Evolutionary conservation across 2,113 vertebrate genomes (phyloP), one percentile per base, ranked within the genome.

Genomic region (Probosciger aterrimus): DNA sequence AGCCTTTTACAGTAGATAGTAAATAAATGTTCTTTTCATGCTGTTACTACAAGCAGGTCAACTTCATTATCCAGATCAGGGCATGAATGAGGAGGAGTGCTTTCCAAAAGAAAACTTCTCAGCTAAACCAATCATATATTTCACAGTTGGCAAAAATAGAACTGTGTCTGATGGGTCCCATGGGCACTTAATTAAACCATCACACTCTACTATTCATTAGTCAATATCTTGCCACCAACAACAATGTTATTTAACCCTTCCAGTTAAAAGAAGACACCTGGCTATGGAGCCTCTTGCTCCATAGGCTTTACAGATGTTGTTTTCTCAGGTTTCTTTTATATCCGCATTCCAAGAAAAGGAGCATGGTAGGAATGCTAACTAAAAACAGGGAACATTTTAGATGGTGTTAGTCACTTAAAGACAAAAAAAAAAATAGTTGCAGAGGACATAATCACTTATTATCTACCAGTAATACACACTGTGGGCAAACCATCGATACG

Each of bases 1-100:
- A 92, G 76, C 17, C 47, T 88, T 89, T 88, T 86, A 82, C 41
- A 86, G 68, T 70, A 88, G 63, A 67, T 37, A 53, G 75, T 74
- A 94, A 97, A 95, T 90, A 88, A 57, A 83, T 88, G 39, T 68
- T 83, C 41, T 92, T 92, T 88, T 75, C 68, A 55, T 71, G 80
- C 86, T 94, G 74, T 74, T 96, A 68, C 50, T 91, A 84, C 68
- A 84, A 86, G 53, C 28, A 86, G 53, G 88, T 94, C 86, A 93
- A 88, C 63, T 63, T 90, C 49, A 70, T 70, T 62, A 74, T 64
- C 46, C 19, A 53, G 27, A 86, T 37, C 41, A 88, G 23, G 8
- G 39, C n/a, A 69, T 83, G 53, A 92, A 86, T n/a, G 73, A 92
- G 19, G n/a, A 92, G 39, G 49, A 86, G 10, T 24, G 9, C 39